phyloP scores from a whole-genome alignment of 2,113 vertebrate species.

The Xiphorhynchus elegans region DNA sequence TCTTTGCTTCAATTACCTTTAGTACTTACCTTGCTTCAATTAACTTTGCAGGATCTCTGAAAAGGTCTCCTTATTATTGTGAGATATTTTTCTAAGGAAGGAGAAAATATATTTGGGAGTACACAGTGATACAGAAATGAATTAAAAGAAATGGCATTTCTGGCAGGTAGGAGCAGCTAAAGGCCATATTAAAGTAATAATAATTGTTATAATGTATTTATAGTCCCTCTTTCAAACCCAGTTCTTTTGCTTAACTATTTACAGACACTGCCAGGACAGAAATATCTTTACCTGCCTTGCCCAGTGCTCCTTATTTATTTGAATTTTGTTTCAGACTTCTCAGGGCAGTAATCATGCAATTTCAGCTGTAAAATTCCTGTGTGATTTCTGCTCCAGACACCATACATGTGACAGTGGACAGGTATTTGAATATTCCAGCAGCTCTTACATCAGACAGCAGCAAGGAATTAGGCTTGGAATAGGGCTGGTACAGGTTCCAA shows the following conservation, averaged over 20 bases:
- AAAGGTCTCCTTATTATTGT: conserved; percentile 54
- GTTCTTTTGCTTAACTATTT: not conserved
- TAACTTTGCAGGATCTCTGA: conserved; percentile 59
- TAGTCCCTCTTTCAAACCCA: not conserved
- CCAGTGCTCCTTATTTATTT: not conserved
- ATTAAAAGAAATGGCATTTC: not conserved
- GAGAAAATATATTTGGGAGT: conserved; percentile 14
- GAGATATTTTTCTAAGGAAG: conserved; percentile 21
- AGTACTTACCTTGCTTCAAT: conserved; percentile 61
- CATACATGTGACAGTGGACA: not conserved
- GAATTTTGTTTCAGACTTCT: not conserved
- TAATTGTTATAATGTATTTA: not conserved
- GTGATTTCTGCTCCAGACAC: not conserved
- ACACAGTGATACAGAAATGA: not conserved
- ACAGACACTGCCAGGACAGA: not conserved
- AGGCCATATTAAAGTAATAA: not conserved
- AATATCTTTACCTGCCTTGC: not conserved
- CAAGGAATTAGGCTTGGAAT: not conserved
- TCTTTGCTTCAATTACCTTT: conserved; percentile 71
- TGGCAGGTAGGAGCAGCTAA: not conserved
- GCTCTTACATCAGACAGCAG: not conserved
- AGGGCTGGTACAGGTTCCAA: not conserved
- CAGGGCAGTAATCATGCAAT: not conserved
- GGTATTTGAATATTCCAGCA: not conserved
- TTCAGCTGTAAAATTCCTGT: not conserved